These are phyloP conservation scores for Zaprionus nigranus DNA, from an alignment of 1,140 invertebrate genomes.

Conservation along the genomic window DNA sequence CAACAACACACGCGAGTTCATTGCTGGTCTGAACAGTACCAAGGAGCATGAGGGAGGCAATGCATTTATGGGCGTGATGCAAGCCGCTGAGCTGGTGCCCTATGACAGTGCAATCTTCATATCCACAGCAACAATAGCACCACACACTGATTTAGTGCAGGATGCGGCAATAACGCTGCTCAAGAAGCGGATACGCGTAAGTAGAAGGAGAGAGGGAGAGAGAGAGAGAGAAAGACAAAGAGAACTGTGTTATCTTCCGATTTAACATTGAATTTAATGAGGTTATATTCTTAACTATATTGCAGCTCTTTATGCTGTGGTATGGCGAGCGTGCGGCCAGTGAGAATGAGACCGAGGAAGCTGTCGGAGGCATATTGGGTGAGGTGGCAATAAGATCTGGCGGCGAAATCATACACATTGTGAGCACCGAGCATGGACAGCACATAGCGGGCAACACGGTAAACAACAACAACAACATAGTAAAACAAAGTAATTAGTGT, in stretches of 20 bases:
- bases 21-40: constrained; percentile 83
- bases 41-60: constrained; percentile 74
- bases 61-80: constrained; percentile 80
- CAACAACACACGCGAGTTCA: constrained; percentile 80
- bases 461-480: constrained; percentile 42
- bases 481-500: constrained; percentile 62
- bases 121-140: constrained; percentile 85
- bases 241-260: not conserved
- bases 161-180: constrained; percentile 85
- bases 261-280: not conserved
- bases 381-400: constrained; percentile 80
- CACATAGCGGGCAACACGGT: constrained; percentile 82
- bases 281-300: not conserved
- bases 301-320: constrained; percentile 77
- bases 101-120: constrained; percentile 87
- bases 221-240: not conserved
- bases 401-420: constrained; percentile 82
- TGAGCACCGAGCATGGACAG: constrained; percentile 79
- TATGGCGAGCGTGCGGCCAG: constrained; percentile 67
- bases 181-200: constrained; percentile 86
- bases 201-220: not conserved
- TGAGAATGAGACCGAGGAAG: constrained; percentile 81
- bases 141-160: constrained; percentile 85
- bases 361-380: constrained; percentile 74
- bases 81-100: constrained; percentile 85